Evolutionary conservation across 53 echinoderm and acorn worm genomes (phyloP).

Genomic region (Zoroaster sp.): DNA sequence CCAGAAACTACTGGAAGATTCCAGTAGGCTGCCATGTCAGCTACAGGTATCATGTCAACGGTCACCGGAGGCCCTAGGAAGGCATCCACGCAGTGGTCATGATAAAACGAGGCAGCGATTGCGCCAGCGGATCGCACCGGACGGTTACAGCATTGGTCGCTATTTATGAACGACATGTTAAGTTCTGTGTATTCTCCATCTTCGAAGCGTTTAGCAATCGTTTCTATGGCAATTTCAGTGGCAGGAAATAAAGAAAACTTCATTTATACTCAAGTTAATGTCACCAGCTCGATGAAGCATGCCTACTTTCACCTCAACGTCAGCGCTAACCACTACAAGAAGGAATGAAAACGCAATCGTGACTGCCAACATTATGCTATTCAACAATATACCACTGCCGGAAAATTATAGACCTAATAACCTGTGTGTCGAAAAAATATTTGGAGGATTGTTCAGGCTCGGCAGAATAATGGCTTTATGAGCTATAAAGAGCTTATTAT

Average conservation of each 20-base stretch:
- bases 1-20: slow-evolving; percentile 66
- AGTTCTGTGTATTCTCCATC: neutral
- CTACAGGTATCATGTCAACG: slow-evolving; percentile 20
- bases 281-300: neutral
- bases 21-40: slow-evolving; percentile 68
- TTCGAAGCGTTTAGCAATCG: neutral
- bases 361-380: neutral
- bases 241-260: neutral
- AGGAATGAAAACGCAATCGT: neutral
- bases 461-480: too few species aligned
- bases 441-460: too few species aligned
- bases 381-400: too few species aligned
- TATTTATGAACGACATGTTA: neutral
- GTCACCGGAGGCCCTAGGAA: slow-evolving; percentile 62
- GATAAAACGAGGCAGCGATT: neutral
- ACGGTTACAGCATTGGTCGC: too few species aligned
- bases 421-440: too few species aligned
- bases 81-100: neutral
- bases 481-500: too few species aligned
- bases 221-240: neutral
- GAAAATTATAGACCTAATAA: too few species aligned
- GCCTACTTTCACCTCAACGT: neutral
- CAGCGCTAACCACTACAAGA: neutral
- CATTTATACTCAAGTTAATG: neutral
- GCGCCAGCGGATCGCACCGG: neutral